A percentile compares a stretch with the other conserved stretches of the same genome.
phyloP scores from a whole-genome alignment of 2,113 vertebrate species.

The Emydura subglobosa region DNA sequence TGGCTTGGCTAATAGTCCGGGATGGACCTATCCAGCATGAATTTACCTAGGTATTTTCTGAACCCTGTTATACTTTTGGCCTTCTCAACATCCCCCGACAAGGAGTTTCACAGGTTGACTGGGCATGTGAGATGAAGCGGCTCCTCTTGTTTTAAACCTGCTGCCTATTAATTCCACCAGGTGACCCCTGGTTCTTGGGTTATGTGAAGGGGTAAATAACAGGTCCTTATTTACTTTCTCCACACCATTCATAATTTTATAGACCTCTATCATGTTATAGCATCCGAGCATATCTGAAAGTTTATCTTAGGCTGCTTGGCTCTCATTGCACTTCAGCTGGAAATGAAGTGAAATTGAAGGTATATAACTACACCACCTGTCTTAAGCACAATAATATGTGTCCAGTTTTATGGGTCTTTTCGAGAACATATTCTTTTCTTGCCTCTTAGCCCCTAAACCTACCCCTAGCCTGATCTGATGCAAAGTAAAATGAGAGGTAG shows the following conservation, averaged over 20 bases:
- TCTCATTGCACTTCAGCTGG: background rate
- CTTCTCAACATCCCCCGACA: background rate
- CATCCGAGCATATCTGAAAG: too few species aligned
- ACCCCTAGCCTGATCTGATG: background rate
- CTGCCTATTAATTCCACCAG: background rate
- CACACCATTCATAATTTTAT: too few species aligned
- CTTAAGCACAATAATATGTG: background rate
- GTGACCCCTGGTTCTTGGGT: background rate
- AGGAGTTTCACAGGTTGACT: background rate
- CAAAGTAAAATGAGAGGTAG: background rate
- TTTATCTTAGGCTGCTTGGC: too few species aligned
- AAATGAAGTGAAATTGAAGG: background rate
- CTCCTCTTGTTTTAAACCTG: background rate
- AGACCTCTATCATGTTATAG: too few species aligned
- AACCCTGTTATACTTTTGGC: background rate
- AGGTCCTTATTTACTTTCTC: too few species aligned
- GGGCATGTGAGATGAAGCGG: background rate
- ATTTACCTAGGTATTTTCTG: background rate
- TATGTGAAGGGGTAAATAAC: too few species aligned
- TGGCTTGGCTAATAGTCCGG: background rate
- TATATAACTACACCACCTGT: background rate
- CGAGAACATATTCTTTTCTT: fast-evolving
- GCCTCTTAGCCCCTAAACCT: background rate
- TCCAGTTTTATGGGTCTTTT: fast-evolving
- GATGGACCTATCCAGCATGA: background rate